phyloP scores from a whole-genome alignment of 2,113 vertebrate genomes.

The Ceyx melanurus region DNA sequence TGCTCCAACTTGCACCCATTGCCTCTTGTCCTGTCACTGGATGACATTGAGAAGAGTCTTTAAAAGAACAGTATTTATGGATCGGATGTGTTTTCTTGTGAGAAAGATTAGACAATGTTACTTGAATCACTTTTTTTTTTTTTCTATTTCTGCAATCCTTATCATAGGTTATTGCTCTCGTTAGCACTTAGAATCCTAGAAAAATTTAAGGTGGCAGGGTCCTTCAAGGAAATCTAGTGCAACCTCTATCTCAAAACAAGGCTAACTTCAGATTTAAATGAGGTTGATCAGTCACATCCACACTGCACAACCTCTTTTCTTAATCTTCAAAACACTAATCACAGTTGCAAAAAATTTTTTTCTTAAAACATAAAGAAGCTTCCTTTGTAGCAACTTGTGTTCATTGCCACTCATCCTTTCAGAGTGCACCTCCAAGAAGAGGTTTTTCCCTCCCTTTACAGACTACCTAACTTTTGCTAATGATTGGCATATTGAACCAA shows the following conservation, averaged over 20 bases:
- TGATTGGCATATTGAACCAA: background rate
- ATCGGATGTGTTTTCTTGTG: background rate
- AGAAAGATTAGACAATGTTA: background rate
- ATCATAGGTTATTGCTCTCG: background rate
- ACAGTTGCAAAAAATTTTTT: fast-evolving
- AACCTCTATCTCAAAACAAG: background rate
- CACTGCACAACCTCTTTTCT: background rate
- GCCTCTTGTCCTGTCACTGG: too few species aligned
- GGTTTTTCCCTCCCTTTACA: background rate
- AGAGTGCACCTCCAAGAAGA: background rate
- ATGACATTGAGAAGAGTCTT: too few species aligned
- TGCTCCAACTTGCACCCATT: too few species aligned
- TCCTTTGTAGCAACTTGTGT: background rate
- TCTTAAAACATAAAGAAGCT: background rate
- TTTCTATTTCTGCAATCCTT: background rate
- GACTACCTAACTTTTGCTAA: background rate
- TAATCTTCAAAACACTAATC: background rate
- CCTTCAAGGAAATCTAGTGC: background rate
- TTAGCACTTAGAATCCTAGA: background rate
- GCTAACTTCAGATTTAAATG: background rate
- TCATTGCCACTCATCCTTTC: background rate
- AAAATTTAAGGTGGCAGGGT: background rate
- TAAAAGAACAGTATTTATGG: background rate
- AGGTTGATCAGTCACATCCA: fast-evolving
- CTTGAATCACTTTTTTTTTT: background rate